A percentile compares a stretch with the other conserved stretches of the same genome.
Conservation (phyloP, 1,140 invertebrate genomes). For the Heterodera carotae region DNA sequence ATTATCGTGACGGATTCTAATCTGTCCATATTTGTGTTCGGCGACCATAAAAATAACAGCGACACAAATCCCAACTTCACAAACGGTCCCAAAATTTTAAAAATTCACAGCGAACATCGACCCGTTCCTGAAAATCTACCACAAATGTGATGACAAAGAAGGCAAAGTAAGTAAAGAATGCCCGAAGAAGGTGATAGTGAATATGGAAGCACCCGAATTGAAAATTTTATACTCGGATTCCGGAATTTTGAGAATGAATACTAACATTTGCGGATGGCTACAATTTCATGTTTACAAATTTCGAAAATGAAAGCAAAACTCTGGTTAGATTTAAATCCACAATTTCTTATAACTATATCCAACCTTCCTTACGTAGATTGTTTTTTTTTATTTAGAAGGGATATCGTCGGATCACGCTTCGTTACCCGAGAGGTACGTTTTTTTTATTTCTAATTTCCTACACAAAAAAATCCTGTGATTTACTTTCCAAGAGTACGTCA, state of each 20-base stretch:
- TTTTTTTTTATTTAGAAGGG: constrained; percentile 37
- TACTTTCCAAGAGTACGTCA: constrained; percentile 25
- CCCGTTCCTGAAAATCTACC: constrained; percentile 41
- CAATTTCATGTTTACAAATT: too few relatives aligned
- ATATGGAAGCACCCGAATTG: not conserved
- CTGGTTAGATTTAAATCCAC: too few relatives aligned
- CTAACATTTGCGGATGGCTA: too few relatives aligned
- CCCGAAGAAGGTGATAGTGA: too few relatives aligned
- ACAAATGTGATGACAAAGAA: constrained; percentile 44
- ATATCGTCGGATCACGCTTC: constrained; percentile 32
- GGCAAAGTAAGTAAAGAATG: constrained; percentile 34
- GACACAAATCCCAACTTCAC: too few relatives aligned
- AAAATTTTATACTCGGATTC: constrained; percentile 5
- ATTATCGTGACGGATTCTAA: too few relatives aligned
- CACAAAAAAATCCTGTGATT: too few relatives aligned
- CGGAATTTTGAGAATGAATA: not conserved
- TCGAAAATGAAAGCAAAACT: too few relatives aligned
- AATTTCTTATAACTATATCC: too few relatives aligned
- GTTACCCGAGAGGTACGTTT: constrained; percentile 36
- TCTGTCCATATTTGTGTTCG: too few relatives aligned
- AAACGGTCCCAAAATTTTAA: not conserved
- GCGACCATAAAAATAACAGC: too few relatives aligned
- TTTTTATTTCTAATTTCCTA: not conserved
- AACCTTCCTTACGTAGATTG: too few relatives aligned
- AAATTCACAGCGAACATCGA: constrained; percentile 31